Evolutionary conservation across 2,888 invertebrate species (phyloP).

Genomic region (Chloroclystis v-ata): DNA sequence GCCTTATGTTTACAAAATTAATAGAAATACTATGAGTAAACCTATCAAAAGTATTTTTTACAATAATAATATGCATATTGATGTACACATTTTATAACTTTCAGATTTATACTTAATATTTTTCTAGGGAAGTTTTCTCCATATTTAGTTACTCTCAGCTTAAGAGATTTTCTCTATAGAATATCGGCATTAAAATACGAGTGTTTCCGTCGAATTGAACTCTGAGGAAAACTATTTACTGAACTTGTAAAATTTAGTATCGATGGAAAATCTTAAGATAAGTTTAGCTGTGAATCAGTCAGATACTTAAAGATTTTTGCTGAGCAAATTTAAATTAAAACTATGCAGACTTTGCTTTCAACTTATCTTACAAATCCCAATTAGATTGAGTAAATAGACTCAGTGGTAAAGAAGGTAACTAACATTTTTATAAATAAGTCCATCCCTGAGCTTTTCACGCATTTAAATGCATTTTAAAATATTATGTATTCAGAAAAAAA

Average conservation of each 20-base stretch:
- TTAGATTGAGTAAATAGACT: constrained; percentile 8
- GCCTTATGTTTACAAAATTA: too few species aligned
- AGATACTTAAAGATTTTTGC: constrained; percentile 22
- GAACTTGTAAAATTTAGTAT: constrained; percentile 39
- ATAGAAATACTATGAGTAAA: too few species aligned
- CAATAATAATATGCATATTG: too few species aligned
- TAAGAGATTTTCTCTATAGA: constrained; percentile 44
- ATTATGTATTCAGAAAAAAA: too few species aligned
- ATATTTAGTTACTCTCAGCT: constrained; percentile 32
- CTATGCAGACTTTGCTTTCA: constrained; percentile 23
- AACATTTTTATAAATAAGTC: too few species aligned
- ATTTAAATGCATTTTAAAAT: too few species aligned
- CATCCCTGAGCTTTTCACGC: too few species aligned
- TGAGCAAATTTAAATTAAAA: constrained; percentile 16
- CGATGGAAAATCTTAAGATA: constrained; percentile 29
- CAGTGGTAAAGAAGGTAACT: background rate
- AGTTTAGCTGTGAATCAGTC: constrained; percentile 12
- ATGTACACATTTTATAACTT: too few species aligned
- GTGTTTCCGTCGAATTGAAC: constrained; percentile 56
- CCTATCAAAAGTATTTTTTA: too few species aligned
- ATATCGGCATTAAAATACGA: constrained; percentile 52
- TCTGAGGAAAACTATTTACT: constrained; percentile 43
- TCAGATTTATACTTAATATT: too few species aligned
- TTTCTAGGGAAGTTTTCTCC: too few species aligned
- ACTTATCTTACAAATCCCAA: constrained; percentile 9